Evolutionary conservation across 2,888 invertebrate genomes (phyloP), one percentile per base, ranked within the genome.

Genomic region (Sesia apiformis): DNA sequence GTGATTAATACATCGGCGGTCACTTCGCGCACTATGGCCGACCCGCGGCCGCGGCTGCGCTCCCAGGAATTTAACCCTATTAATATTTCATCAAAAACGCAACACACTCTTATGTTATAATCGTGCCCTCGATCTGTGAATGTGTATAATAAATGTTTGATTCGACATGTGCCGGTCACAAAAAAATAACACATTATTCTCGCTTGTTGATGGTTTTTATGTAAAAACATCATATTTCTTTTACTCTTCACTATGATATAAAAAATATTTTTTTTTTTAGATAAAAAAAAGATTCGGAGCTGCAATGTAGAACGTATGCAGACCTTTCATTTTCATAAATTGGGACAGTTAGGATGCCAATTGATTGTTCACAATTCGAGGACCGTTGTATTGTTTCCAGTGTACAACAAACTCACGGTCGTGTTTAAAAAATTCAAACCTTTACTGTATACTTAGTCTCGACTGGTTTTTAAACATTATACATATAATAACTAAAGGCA

Each of bases 81-180:
- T 82, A 82, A 84, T 84, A 83, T 82, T 77, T 74, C 79, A 81
- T 83, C 81, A 76, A 79, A 76, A 74, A 78, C 76, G 75, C 69
- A 67, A 55, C 52, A 49, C 54, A 42, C 56, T 54, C 51, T 46
- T 53, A 55, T 52, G 54, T 58, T 60, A 56, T 57, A 58, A 60
- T 57, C 56, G 58, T 58, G 55, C 55, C 57, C 56, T 57, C 55
- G 55, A 57, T 57, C 53, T 58, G 55, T 56, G 53, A 52, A 54
- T 46, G 23, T 46, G 46, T 23, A 46, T 46, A 55, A 57, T 56
- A 52, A 55, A 57, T 55, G 43, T 55, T 56, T 58, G 57, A 57
- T 57, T 57, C 57, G 57, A 50, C 38, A 38, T 7, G 50, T 50
- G 38, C 50, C 63, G 63, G 59, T 54, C 58, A 60, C 54, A 57